Evolutionary conservation across 1,140 invertebrate genomes (phyloP).

Genomic region (Goniozus legneri): DNA sequence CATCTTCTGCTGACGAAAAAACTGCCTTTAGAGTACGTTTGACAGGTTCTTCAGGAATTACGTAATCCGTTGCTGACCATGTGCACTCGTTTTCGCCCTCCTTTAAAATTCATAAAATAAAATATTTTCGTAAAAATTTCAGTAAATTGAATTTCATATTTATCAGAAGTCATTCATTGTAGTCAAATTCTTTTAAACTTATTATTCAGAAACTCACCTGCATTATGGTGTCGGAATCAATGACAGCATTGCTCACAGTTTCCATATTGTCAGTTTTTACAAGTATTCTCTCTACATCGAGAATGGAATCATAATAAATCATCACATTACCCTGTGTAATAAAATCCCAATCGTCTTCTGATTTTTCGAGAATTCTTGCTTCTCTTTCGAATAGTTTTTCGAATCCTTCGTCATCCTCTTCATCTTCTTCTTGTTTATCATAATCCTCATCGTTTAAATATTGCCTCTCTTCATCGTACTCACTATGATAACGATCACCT

Average conservation of each 20-base stretch:
- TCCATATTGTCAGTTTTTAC: slow-evolving; percentile 45
- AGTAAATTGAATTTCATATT: too few relatives aligned
- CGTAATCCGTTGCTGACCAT: slow-evolving; percentile 55
- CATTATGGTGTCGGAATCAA: slow-evolving; percentile 51
- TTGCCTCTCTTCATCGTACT: too few relatives aligned
- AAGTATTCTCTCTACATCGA: slow-evolving; percentile 50
- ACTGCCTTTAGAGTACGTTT: slow-evolving; percentile 47
- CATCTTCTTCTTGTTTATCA: not conserved
- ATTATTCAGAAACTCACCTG: slow-evolving; percentile 29
- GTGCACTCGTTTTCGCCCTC: slow-evolving; percentile 45
- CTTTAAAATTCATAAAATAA: slow-evolving; percentile 30
- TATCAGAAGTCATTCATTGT: not conserved
- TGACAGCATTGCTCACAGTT: slow-evolving; percentile 53
- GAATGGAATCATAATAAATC: slow-evolving; percentile 55
- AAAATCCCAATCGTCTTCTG: slow-evolving; percentile 28
- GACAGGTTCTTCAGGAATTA: slow-evolving; percentile 42
- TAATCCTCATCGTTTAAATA: not conserved
- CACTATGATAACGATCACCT: too few relatives aligned
- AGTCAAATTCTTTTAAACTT: not conserved
- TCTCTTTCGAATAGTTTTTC: slow-evolving; percentile 49
- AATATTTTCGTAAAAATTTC: not conserved
- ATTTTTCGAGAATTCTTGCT: slow-evolving; percentile 25
- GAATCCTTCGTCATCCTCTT: slow-evolving; percentile 45
- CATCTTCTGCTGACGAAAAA: slow-evolving; percentile 45
- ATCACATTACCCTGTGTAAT: slow-evolving; percentile 49